Evolutionary conservation across 2,888 invertebrate species (phyloP), one percentile per base, ranked within the genome.

Genomic region (Carcina quercana): DNA sequence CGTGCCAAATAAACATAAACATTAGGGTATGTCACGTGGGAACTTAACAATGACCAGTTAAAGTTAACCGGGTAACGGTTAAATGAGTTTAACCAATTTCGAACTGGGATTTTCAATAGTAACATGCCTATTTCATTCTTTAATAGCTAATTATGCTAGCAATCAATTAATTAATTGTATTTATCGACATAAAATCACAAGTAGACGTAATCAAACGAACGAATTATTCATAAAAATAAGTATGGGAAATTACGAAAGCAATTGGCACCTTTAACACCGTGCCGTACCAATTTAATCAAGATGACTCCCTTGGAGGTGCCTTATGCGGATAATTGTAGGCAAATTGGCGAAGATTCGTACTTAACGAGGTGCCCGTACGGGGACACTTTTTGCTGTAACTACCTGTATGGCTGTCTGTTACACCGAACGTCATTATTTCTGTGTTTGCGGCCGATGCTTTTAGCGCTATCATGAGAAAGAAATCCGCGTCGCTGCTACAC

Each of bases 251-350:
- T 41, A 36, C 36, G 30, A 33, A 45, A 41, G 28, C 36, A 41
- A 47, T 50, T 51, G 52, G 45, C 43, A 31, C 35, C 41, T 55
- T 58, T 50, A 43, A 43, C 34, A 41, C 43, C 35, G 46, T 53
- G 53, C 8, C 46, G 43, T 43, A 38, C 45, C 38, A 47, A 43
- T 61, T 62, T 63, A 74, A 75, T 72, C 68, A 71, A 70, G 69
- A 67, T 59, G 49, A 57, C 56, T 32, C 17, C 43, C 49, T 53
- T 41, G 45, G 45, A 66, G 68, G 56, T 47, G 40, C 69, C 72
- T 38, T 69, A 62, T 60, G 46, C 26, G 52, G 64, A 58, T 79
- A 79, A 80, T 80, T 79, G 59, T 74, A 71, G 68, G 64, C 61
- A 68, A 75, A 75, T 75, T 73, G 68, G 50, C 46, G 59, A 55